Base-by-base conservation (phyloP, 1,140 invertebrate species). In the Mycetomoellerius zeteki region DNA sequence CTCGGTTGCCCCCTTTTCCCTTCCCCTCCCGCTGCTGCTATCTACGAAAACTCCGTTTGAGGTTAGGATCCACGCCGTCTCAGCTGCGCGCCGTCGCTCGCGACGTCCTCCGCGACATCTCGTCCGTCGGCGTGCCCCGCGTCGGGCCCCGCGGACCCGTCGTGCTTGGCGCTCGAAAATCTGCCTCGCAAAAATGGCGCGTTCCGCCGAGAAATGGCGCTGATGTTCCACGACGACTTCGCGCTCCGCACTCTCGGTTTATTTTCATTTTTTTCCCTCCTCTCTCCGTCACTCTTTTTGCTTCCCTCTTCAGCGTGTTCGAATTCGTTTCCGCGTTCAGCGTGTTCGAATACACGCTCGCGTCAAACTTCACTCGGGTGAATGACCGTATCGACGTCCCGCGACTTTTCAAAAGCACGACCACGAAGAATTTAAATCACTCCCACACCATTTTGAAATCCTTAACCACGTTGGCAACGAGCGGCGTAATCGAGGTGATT, bases 161-260 rank as follows among this genome's bases (percentile, higher is more conserved):
- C 50, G 16, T 2, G 8, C n/a, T 65, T 33, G 67, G 24, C 30
- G 37, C 81, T 75, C 89, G 87, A 56, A 90, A 94, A 69, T 93
- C 93, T 91, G 77, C 88, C 91, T 92, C 89, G 87, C 90, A 92
- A 95, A 95, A 96, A 96, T 96, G 95, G 95, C 95, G 95, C 95
- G 95, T 95, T 93, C 91, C 87, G 87, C 89, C 77, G 92, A 94
- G 16, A 95, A 95, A 95, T 95, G 94, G 95, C 95, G 95, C 95
- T 95, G 94, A 95, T 95, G 94, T 95, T 89, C 91, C 88, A 92
- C 73, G 86, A 81, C 91, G 65, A 65, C 80, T 77, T 86, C 80
- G 90, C 86, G 87, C 94, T 93, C 93, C 92, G 91, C 21, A 43
- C 62, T 47, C 54, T 21, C n/a, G 30, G 37, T 50, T 69, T 69